Percentiles rank a stretch among this genome's conserved stretches.
phyloP scores from a whole-genome alignment of 2,888 invertebrate genomes.

The Buathra laborator region DNA sequence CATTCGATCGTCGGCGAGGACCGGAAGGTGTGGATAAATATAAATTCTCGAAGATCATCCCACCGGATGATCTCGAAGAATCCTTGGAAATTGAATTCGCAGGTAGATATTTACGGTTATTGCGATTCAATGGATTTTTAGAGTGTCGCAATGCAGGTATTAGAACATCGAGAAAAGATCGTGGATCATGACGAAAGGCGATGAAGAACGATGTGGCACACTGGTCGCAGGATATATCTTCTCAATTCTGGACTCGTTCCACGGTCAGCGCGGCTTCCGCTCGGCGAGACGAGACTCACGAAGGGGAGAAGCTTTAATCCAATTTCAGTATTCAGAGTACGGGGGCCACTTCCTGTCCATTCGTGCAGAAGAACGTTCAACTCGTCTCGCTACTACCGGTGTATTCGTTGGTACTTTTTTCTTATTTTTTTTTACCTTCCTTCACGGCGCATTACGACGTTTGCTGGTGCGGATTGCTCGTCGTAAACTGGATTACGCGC shows the following conservation, averaged over 20 bases:
- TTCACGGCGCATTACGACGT: slow-evolving; percentile 15
- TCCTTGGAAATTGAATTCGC: slow-evolving; percentile 34
- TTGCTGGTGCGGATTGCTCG: slow-evolving; percentile 61
- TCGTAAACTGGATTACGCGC: slow-evolving; percentile 79
- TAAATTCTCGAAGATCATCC: slow-evolving; percentile 46
- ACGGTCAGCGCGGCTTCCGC: slow-evolving; percentile 45
- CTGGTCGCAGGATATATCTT: slow-evolving; percentile 36
- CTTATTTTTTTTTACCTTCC: slow-evolving; percentile 4
- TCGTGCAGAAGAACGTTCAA: slow-evolving; percentile 71
- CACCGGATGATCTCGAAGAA: slow-evolving; percentile 17
- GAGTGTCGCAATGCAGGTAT: slow-evolving; percentile 25
- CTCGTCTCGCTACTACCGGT: slow-evolving; percentile 34
- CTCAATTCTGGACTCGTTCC: slow-evolving; percentile 25
- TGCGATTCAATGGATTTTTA: slow-evolving; percentile 32
- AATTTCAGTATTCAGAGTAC: slow-evolving; percentile 79
- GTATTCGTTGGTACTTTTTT: slow-evolving; percentile 3
- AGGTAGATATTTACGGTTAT: slow-evolving; percentile 19
- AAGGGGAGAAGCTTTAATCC: slow-evolving; percentile 74
- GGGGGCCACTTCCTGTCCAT: slow-evolving; percentile 81
- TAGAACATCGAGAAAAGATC: slow-evolving; percentile 10
- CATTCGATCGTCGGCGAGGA: neutral
- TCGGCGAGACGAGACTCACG: slow-evolving; percentile 25
- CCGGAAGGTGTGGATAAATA: slow-evolving; percentile 30
- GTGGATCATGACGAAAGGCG: slow-evolving; percentile 45
- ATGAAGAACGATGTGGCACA: neutral